These are phyloP conservation scores for Pterophyllum scalare DNA, from an alignment of 2,113 vertebrate genomes.

Conservation along the genomic window DNA sequence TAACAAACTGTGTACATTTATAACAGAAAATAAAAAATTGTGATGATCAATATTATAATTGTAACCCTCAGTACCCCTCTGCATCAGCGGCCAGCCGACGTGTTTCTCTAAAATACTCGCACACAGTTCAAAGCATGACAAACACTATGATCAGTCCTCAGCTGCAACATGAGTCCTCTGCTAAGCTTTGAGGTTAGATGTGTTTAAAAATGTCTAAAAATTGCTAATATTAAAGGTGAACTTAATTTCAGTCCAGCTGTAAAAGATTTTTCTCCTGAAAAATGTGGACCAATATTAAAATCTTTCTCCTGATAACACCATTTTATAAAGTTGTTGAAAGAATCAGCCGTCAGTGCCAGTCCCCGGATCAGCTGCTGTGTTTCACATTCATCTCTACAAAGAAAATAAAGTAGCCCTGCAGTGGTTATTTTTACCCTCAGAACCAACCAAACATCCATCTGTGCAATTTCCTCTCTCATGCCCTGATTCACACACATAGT, in stretches of 20 bases:
- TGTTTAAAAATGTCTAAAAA: neutral
- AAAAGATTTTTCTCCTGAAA: neutral
- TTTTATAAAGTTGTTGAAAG: neutral
- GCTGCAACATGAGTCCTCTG: neutral
- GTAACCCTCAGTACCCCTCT: too few relatives aligned
- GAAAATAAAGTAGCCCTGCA: conserved; percentile 40
- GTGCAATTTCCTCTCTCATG: conserved; percentile 37
- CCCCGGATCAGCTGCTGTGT: conserved; percentile 17
- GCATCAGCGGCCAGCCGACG: too few relatives aligned
- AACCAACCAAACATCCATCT: conserved; percentile 29
- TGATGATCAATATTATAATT: too few relatives aligned
- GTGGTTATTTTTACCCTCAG: conserved; percentile 30
- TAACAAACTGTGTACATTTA: too few relatives aligned
- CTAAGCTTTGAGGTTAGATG: neutral
- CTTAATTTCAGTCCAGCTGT: neutral
- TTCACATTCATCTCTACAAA: neutral
- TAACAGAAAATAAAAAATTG: too few relatives aligned
- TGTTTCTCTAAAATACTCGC: too few relatives aligned
- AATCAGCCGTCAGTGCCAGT: neutral
- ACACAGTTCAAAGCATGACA: too few relatives aligned
- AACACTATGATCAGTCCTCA: neutral
- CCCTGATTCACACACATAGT: conserved; percentile 29
- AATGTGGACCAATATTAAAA: neutral
- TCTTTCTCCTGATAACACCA: neutral
- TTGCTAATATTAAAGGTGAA: neutral